Evolutionary conservation across 1,140 invertebrate species (phyloP), one percentile per base, ranked within the genome.

Genomic region (Contarinia nasturtii): DNA sequence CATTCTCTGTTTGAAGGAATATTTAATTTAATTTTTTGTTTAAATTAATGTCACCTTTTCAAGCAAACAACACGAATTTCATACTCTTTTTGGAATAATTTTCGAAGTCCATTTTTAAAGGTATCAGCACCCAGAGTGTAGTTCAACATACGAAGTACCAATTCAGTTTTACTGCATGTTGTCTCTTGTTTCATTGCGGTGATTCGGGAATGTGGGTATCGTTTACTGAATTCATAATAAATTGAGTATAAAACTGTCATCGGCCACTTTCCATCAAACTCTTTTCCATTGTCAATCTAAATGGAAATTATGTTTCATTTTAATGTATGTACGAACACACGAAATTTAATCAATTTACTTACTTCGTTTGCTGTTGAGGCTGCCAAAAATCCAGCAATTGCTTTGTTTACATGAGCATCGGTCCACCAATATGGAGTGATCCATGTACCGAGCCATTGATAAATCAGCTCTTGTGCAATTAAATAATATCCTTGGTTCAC

Each of bases 131-230:
- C 84, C 7, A 96, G 67, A 4, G 87, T 89, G 53, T 82, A 80
- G 54, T 87, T 82, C 57, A 96, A 77, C 90, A 96, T 96, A 37
- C 90, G 70, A 55, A 96, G 84, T 10, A 95, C 70, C n/a, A 90
- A 70, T 50, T 87, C 86, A n/a, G 82, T 79, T 64, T 81, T 80
- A 8, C 73, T 73, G 21, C 72, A 75, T 4, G 70, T 70, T 0
- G 76, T 77, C 55, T 82, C 78, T 52, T 80, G 74, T 55, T 79
- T 79, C 61, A 82, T 80, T 34, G 76, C 78, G 2, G 75, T 77
- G 43, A 76, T 77, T 37, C 77, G 70, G 1, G 77, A 79, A 58
- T 80, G 75, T 1, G 79, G 79, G 54, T 76, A 78, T 11, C 74
- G 62, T 53, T 81, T 81, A 48, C 77, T 79, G 52, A 79, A 79